Evolutionary conservation across 2,888 invertebrate genomes (phyloP), one percentile per base, ranked within the genome.

Genomic region (Azorinus chamasolen): DNA sequence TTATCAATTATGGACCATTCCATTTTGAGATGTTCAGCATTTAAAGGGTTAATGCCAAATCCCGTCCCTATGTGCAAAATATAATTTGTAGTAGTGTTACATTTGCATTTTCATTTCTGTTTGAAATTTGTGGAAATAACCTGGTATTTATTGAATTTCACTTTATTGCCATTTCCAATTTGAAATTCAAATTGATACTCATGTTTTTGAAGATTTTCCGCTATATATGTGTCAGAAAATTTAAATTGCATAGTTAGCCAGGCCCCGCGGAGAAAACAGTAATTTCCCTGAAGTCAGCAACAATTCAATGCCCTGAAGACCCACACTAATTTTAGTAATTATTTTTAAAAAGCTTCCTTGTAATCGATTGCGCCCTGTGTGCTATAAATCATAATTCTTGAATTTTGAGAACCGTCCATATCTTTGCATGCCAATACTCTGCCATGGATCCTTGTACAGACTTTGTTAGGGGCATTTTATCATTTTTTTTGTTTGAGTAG

Each of bases 161-260:
- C 63, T 71, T 71, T 46, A 71, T 71, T 57, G 66, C 57, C 50
- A 27, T 50, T 51, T 59, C 64, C 64, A 51, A 72, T 77, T 78
- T 69, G 78, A 78, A 72, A 62, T 78, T 78, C 72, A 78, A 78
- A 78, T 78, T 72, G 72, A 72, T 78, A 68, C 68, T 71, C 68
- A 68, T 63, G 54, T 50, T 37, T 14, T 45, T 62, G 70, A 55
- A 46, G 46, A 41, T 70, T 70, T 50, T 63, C 55, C 22, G 39
- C 18, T 8, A 55, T 55, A 55, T 43, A 58, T 24, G 68, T 68
- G 68, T 72, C 64, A 63, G 72, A 73, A 63, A 37, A 54, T 77
- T 62, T 51, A 51, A 73, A 69, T 75, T 68, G 69, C 64, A 64
- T 75, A 68, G 64, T 75, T 69, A 69, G 46, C 16, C 18, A 32